Percentiles rank a stretch among this genome's conserved stretches.
Conservation (phyloP, 2,888 invertebrate genomes). For the Xestia sexstrigata region DNA sequence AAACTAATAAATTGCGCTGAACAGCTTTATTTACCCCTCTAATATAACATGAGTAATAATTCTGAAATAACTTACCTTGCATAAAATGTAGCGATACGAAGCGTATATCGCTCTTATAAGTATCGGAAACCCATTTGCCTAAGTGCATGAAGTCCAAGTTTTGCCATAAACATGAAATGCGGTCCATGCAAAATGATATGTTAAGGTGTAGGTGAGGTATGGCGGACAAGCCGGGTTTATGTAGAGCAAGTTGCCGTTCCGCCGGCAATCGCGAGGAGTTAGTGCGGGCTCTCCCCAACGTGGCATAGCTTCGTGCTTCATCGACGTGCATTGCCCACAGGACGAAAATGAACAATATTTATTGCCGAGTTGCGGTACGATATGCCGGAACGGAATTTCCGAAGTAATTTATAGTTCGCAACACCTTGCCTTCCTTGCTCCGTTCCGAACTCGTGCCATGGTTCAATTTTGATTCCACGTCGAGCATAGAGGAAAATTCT, state of each 20-base stretch:
- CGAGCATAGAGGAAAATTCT: slow-evolving; percentile 54
- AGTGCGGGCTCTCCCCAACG: slow-evolving; percentile 53
- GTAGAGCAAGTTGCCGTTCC: slow-evolving; percentile 58
- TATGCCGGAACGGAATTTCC: slow-evolving; percentile 83
- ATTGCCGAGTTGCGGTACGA: slow-evolving; percentile 83
- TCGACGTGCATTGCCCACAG: slow-evolving; percentile 83
- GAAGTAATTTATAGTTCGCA: slow-evolving; percentile 87
- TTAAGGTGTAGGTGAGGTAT: slow-evolving; percentile 83
- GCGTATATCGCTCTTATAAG: slow-evolving; percentile 85
- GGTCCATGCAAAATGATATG: slow-evolving; percentile 88
- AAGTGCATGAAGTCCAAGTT: slow-evolving; percentile 90
- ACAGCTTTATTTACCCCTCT: slow-evolving; percentile 68
- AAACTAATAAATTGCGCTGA: slow-evolving; percentile 51
- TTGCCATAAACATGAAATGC: slow-evolving; percentile 90
- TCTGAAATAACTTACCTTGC: slow-evolving; percentile 79
- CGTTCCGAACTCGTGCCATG: slow-evolving; percentile 59
- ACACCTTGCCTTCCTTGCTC: slow-evolving; percentile 78
- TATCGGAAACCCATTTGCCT: slow-evolving; percentile 90
- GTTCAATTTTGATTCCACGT: slow-evolving; percentile 66
- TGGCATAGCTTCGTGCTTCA: slow-evolving; percentile 75
- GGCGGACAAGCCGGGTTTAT: slow-evolving; percentile 59
- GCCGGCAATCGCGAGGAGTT: slow-evolving; percentile 69
- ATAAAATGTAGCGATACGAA: slow-evolving; percentile 83
- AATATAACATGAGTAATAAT: slow-evolving; percentile 78
- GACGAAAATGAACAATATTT: slow-evolving; percentile 88